These are phyloP conservation scores for Psylliodes chrysocephalus DNA, from an alignment of 2,888 invertebrate species.

Conservation along the genomic window DNA sequence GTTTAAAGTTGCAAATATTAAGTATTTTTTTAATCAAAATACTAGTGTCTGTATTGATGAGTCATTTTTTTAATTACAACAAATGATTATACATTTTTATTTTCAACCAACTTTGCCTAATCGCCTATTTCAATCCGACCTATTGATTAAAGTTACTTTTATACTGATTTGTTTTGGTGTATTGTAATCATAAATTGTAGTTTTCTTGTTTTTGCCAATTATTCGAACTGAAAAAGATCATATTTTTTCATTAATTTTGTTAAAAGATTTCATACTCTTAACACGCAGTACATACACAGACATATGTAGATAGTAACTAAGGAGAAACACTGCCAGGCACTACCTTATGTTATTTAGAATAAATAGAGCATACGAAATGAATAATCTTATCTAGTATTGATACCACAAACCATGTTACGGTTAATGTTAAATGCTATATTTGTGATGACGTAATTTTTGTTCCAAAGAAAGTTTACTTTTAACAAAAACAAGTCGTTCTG, in stretches of 20 bases:
- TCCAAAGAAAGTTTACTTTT: no score
- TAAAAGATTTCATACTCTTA: neutral
- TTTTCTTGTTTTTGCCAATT: conserved; percentile 49
- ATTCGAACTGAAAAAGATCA: conserved; percentile 49
- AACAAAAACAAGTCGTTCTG: no score
- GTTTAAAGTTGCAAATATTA: conserved; percentile 17
- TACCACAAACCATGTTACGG: no score
- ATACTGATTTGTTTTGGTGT: conserved; percentile 46
- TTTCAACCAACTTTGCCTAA: conserved; percentile 39
- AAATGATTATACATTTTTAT: conserved; percentile 34
- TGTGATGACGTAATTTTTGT: no score
- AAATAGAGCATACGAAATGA: no score
- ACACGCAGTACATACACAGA: conserved; percentile 13
- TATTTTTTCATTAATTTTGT: conserved; percentile 5
- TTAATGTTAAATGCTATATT: no score
- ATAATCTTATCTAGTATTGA: no score
- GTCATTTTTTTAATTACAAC: conserved; percentile 25
- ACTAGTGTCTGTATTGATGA: conserved; percentile 8
- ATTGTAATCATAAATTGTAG: conserved; percentile 47
- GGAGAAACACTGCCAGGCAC: conserved; percentile 23
- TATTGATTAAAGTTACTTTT: conserved; percentile 42
- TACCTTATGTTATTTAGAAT: no score
- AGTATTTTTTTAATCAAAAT: conserved; percentile 15
- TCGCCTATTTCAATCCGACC: conserved; percentile 33
- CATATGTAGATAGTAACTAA: neutral